Evolutionary conservation across 2,113 vertebrate species (phyloP).

Genomic region (Rhinichthys klamathensis): DNA sequence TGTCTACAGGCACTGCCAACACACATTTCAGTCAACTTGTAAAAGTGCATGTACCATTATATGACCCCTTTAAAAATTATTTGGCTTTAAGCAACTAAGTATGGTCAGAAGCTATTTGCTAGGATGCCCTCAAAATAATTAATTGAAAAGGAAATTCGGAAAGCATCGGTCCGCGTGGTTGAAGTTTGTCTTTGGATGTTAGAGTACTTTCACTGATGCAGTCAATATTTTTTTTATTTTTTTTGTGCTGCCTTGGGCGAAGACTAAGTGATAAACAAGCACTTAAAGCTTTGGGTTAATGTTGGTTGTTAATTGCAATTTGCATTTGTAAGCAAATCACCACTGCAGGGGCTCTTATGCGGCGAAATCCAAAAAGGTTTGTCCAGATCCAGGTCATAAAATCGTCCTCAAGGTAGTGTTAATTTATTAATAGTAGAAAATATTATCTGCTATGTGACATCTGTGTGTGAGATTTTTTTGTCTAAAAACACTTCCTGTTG

Average conservation of each 20-base stretch:
- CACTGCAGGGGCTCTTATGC: neutral
- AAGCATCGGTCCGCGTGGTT: neutral
- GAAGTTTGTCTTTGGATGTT: neutral
- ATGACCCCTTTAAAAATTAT: neutral
- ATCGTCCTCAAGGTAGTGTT: neutral
- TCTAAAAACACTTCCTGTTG: too few relatives aligned
- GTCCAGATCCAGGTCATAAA: neutral
- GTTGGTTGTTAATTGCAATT: constrained; percentile 59
- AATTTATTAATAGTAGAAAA: neutral
- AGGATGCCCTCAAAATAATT: neutral
- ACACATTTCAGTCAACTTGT: too few relatives aligned
- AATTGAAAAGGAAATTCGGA: neutral
- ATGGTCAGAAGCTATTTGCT: constrained; percentile 7
- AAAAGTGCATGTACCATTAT: too few relatives aligned
- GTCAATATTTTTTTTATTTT: neutral
- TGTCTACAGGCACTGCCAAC: too few relatives aligned
- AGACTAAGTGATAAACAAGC: constrained; percentile 59
- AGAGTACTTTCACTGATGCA: neutral
- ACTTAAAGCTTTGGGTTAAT: constrained; percentile 61
- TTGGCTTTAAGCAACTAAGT: neutral
- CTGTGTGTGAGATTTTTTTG: too few relatives aligned
- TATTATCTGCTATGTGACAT: neutral
- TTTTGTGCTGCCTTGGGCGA: neutral
- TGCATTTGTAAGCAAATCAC: constrained; percentile 30
- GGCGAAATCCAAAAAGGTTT: neutral